These are phyloP conservation scores for Ostrea denselamellosa DNA, from an alignment of 1,140 invertebrate genomes.

Conservation along the genomic window DNA sequence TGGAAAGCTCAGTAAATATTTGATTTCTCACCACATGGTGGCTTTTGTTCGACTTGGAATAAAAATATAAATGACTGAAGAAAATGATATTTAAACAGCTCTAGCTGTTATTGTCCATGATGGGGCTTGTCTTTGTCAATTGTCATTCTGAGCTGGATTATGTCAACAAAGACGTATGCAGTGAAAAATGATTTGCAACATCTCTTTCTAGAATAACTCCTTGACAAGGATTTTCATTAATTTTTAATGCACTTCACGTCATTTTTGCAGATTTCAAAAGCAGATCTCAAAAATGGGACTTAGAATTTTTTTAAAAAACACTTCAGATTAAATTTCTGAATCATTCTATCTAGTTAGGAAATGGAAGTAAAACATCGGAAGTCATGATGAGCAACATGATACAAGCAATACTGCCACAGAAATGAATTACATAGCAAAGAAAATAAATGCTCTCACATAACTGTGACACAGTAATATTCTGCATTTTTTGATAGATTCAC, in stretches of 20 bases:
- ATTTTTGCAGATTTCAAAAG: neutral
- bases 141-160: constrained; percentile 32
- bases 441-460: too few relatives aligned
- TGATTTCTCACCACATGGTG: constrained; percentile 34
- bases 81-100: constrained; percentile 33
- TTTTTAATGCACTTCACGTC: neutral
- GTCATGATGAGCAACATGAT: too few relatives aligned
- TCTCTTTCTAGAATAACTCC: constrained; percentile 11
- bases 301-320: neutral
- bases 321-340: neutral
- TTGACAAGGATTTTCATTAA: constrained; percentile 17
- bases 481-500: too few relatives aligned
- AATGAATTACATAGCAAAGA: too few relatives aligned
- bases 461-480: too few relatives aligned
- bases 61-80: constrained; percentile 29
- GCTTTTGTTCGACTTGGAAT: constrained; percentile 31
- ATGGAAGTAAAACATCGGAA: too few relatives aligned
- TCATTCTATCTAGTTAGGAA: neutral
- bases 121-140: neutral
- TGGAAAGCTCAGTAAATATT: constrained; percentile 32
- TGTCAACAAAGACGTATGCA: constrained; percentile 22
- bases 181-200: constrained; percentile 33
- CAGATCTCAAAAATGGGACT: neutral
- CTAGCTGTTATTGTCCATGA: neutral
- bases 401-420: too few relatives aligned